Evolutionary conservation across 2,888 invertebrate species (phyloP).

Genomic region (Mechanitis messenoides): DNA sequence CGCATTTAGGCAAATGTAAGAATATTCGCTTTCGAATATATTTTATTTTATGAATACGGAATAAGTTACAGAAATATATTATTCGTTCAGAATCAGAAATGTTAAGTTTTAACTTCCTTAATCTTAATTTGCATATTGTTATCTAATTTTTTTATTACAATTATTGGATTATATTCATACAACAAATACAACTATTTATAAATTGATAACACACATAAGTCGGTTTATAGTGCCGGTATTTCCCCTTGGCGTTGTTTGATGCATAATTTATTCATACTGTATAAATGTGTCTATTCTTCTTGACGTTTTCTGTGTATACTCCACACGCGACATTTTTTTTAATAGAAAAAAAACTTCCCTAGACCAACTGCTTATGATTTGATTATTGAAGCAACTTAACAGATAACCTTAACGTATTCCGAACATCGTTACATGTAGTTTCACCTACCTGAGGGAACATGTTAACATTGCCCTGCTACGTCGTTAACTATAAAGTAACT

Average conservation of each 20-base stretch:
- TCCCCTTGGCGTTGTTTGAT: slow-evolving; percentile 29
- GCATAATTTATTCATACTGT: slow-evolving; percentile 39
- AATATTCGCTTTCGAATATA: slow-evolving; percentile 2
- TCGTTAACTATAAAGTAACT: too few species aligned
- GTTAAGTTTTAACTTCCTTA: background rate
- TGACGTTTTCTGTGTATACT: slow-evolving; percentile 17
- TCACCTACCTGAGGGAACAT: background rate
- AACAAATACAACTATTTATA: background rate
- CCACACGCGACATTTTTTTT: background rate
- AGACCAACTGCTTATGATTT: background rate
- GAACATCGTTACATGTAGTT: background rate
- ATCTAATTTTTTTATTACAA: background rate
- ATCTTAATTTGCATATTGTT: background rate
- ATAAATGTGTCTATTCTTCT: slow-evolving; percentile 27
- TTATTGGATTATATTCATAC: background rate
- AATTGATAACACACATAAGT: slow-evolving; percentile 9
- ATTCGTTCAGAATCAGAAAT: background rate
- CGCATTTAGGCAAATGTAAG: slow-evolving; percentile 35
- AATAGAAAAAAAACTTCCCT: background rate
- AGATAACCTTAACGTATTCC: slow-evolving; percentile 1
- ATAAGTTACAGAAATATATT: background rate
- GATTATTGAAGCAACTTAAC: background rate
- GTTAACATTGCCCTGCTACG: slow-evolving; percentile 1
- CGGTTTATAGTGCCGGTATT: background rate
- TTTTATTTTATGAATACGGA: slow-evolving; percentile 2